These are phyloP conservation scores for Oegoconia quadripuncta DNA, from an alignment of 2,888 invertebrate species.

Conservation along the genomic window DNA sequence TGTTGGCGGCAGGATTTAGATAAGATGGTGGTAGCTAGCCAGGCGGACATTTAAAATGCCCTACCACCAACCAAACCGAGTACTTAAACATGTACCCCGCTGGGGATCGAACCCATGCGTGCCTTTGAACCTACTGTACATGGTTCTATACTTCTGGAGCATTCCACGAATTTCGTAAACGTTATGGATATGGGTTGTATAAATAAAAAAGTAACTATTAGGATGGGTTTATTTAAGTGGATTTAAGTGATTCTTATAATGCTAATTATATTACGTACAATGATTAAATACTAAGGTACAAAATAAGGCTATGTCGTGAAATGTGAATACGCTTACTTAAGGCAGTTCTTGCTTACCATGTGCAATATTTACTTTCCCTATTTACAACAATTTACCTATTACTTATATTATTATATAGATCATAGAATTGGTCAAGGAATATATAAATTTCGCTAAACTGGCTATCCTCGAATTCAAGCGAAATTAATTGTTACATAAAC, in stretches of 20 bases:
- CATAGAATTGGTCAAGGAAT: slow-evolving; percentile 58
- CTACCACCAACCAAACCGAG: no score
- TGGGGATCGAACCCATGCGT: neutral
- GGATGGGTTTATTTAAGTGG: slow-evolving; percentile 44
- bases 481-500: no score
- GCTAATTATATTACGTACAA: slow-evolving; percentile 31
- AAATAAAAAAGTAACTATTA: neutral
- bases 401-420: slow-evolving; percentile 36
- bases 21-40: no score
- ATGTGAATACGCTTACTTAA: slow-evolving; percentile 69
- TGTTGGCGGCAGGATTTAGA: neutral
- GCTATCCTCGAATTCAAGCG: no score
- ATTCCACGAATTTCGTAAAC: neutral
- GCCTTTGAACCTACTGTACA: neutral
- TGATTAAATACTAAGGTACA: slow-evolving; percentile 56
- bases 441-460: no score
- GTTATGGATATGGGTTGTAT: no score
- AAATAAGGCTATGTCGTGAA: slow-evolving; percentile 76
- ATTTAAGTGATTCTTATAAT: slow-evolving; percentile 44
- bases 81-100: no score
- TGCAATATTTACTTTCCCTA: slow-evolving; percentile 49
- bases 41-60: no score
- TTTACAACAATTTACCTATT: slow-evolving; percentile 43
- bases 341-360: slow-evolving; percentile 71
- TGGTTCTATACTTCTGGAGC: neutral